phyloP scores from a whole-genome alignment of 2,113 vertebrate species.

The human region DNA sequence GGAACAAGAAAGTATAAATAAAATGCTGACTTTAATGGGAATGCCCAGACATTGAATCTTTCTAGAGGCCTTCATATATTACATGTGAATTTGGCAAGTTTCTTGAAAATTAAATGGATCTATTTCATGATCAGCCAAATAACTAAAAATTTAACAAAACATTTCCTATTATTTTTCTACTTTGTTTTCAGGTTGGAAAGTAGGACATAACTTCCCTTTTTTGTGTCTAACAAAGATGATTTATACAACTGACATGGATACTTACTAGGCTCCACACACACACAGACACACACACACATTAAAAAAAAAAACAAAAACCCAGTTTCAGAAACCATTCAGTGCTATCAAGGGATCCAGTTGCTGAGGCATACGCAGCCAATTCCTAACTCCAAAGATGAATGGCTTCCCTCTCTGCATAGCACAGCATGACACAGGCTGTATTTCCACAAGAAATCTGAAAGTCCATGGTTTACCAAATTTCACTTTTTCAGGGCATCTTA shows the following conservation, averaged over 20 bases:
- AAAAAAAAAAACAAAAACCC: neutral
- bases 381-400: slow-evolving; percentile 28
- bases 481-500: slow-evolving; percentile 40
- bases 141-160: neutral
- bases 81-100: neutral
- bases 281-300: neutral
- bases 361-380: neutral
- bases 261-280: neutral
- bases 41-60: neutral
- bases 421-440: neutral
- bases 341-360: neutral
- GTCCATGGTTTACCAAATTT: neutral
- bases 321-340: neutral
- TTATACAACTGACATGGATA: neutral
- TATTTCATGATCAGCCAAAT: neutral
- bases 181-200: slow-evolving; percentile 6
- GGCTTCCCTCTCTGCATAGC: neutral
- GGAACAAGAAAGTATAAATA: neutral
- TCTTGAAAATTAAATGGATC: neutral
- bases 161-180: neutral
- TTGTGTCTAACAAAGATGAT: neutral
- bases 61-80: neutral
- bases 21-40: neutral
- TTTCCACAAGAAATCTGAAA: slow-evolving; percentile 12
- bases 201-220: neutral